Evolutionary conservation across 2,888 invertebrate genomes (phyloP).

Genomic region (Aphidoletes aphidimyza): DNA sequence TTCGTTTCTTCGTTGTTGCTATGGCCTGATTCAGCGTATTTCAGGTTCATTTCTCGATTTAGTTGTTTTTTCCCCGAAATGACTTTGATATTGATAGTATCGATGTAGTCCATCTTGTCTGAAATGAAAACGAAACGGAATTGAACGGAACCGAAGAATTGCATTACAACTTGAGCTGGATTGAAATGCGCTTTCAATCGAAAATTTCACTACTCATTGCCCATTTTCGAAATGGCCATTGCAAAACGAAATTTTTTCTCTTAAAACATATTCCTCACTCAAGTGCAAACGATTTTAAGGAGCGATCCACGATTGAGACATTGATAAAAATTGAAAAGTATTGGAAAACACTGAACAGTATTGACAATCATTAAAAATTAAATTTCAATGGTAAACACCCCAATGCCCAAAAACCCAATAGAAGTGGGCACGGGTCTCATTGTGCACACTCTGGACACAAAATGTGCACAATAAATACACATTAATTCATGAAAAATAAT

Average conservation of each 20-base stretch:
- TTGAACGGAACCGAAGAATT: neutral
- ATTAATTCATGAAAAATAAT: too few species aligned
- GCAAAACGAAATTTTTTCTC: too few species aligned
- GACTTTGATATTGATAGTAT: constrained; percentile 49
- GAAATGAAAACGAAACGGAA: constrained; percentile 6
- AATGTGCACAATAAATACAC: too few species aligned
- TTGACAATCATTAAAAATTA: too few species aligned
- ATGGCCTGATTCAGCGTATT: neutral
- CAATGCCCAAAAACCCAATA: too few species aligned
- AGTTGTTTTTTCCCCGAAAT: neutral
- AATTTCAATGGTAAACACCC: too few species aligned
- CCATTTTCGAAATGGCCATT: neutral
- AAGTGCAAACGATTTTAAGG: too few species aligned
- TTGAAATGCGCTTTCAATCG: neutral
- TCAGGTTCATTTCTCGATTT: constrained; percentile 23
- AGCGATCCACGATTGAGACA: too few species aligned
- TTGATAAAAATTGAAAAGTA: too few species aligned
- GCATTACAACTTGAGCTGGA: neutral
- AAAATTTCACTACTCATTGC: neutral
- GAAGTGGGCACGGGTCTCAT: too few species aligned
- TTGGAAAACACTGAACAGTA: too few species aligned
- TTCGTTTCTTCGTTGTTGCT: neutral
- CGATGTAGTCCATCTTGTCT: constrained; percentile 9
- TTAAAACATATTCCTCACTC: constrained; percentile 13
- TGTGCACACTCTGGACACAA: too few species aligned